Conservation (phyloP, 1,140 invertebrate genomes). For the Diprion similis region DNA sequence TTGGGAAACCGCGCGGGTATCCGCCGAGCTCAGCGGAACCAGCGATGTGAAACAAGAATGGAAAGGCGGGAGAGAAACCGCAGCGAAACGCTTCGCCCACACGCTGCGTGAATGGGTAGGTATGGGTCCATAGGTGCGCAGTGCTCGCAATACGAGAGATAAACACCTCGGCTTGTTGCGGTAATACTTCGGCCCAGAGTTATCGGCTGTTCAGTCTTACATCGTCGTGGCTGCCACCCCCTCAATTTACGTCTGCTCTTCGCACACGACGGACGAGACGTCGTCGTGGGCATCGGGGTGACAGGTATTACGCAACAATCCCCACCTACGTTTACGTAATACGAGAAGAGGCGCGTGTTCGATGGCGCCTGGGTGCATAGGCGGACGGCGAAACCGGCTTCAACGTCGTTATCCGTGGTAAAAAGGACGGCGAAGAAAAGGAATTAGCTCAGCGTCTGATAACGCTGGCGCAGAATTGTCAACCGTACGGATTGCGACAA, state of each 20-base stretch:
- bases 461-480: too few relatives aligned
- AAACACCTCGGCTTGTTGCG: neutral
- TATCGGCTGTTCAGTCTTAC: neutral
- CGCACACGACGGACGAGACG: neutral
- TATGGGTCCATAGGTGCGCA: neutral
- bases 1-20: constrained; percentile 35
- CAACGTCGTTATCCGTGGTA: neutral
- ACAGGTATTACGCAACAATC: too few relatives aligned
- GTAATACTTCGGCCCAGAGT: neutral
- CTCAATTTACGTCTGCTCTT: neutral
- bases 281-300: neutral
- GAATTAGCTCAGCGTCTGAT: too few relatives aligned
- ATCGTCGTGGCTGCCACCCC: neutral
- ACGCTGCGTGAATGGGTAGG: neutral
- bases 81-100: neutral
- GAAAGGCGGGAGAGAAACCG: neutral
- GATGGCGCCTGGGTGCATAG: too few relatives aligned
- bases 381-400: too few relatives aligned
- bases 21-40: constrained; percentile 17
- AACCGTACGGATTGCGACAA: constrained; percentile 12
- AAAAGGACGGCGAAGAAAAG: neutral
- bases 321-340: too few relatives aligned
- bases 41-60: neutral
- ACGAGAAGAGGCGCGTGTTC: too few relatives aligned
- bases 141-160: constrained; percentile 1